Conservation (phyloP, 2,113 vertebrate genomes). For the Centropristis striata region DNA sequence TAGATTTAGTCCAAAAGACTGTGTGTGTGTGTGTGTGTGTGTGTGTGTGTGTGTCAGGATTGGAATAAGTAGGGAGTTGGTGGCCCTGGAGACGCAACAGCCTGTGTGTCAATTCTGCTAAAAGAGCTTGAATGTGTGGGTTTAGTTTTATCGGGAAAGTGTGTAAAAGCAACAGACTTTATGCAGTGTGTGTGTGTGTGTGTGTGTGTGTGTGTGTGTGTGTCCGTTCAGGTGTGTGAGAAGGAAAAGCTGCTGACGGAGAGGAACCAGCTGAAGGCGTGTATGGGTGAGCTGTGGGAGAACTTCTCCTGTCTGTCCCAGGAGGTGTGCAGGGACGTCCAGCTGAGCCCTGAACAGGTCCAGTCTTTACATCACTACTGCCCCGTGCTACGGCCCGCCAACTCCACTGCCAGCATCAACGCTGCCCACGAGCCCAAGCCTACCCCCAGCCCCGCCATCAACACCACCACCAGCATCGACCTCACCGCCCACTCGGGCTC, state of each 20-base stretch:
- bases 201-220: slow-evolving; percentile 19
- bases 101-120: slow-evolving; percentile 40
- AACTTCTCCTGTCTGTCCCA: slow-evolving; percentile 99
- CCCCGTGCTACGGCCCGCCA: slow-evolving; percentile 92
- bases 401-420: slow-evolving; percentile 80
- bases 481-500: slow-evolving; percentile 82
- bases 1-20: no score
- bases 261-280: slow-evolving; percentile 97
- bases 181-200: background rate
- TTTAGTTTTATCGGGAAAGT: background rate
- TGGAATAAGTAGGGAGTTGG: slow-evolving; percentile 32
- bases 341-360: slow-evolving; percentile 95
- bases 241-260: slow-evolving; percentile 98
- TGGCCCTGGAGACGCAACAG: slow-evolving; percentile 38
- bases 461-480: slow-evolving; percentile 86
- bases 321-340: slow-evolving; percentile 97
- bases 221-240: slow-evolving; percentile 91
- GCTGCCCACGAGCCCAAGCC: slow-evolving; percentile 81
- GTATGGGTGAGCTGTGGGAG: slow-evolving; percentile 98
- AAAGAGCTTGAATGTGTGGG: slow-evolving; percentile 19
- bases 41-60: background rate
- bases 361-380: slow-evolving; percentile 97
- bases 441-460: slow-evolving; percentile 45
- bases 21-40: background rate
- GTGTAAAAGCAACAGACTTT: background rate